A percentile compares a stretch with the other conserved stretches of the same genome.
Evolutionary conservation across 2,797 vertebrate genomes (phyloP).

Genomic region (Odontamblyopus rebecca): DNA sequence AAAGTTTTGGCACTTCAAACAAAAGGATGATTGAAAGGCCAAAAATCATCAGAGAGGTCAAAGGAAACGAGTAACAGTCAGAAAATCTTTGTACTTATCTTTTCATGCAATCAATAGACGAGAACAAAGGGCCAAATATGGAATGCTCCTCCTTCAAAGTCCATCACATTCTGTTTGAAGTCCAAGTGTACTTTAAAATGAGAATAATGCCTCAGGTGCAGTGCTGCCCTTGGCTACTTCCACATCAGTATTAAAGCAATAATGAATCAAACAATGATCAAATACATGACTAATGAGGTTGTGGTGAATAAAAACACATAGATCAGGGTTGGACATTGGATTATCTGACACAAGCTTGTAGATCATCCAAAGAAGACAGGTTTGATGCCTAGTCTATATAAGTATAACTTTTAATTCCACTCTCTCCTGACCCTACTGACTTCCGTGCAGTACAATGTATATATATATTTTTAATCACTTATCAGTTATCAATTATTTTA

Average conservation of each 20-base stretch:
- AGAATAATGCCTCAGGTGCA: constrained; percentile 30
- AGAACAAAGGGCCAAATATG: constrained; percentile 21
- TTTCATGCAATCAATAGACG: constrained; percentile 45
- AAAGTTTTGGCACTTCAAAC: constrained; percentile 31
- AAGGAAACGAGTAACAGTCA: constrained; percentile 46
- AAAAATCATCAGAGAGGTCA: constrained; percentile 35
- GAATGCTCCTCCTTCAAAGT: constrained; percentile 46
- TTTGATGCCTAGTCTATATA: neutral
- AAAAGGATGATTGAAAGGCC: constrained; percentile 32
- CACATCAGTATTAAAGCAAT: constrained; percentile 3
- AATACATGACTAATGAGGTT: constrained; percentile 14
- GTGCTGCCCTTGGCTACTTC: constrained; percentile 17
- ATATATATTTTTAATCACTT: no score
- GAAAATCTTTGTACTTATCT: constrained; percentile 49
- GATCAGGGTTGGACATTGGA: neutral
- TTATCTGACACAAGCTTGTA: neutral
- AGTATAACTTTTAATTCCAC: neutral
- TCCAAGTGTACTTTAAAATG: constrained; percentile 40
- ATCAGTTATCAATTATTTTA: no score
- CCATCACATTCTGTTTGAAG: constrained; percentile 56
- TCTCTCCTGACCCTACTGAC: neutral
- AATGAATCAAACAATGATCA: constrained; percentile 10
- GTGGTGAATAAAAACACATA: constrained; percentile 11
- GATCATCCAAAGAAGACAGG: neutral
- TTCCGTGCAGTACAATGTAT: neutral